Evolutionary conservation across 1,140 invertebrate species (phyloP), one percentile per base, ranked within the genome.

Genomic region (Helicoverpa armigera): DNA sequence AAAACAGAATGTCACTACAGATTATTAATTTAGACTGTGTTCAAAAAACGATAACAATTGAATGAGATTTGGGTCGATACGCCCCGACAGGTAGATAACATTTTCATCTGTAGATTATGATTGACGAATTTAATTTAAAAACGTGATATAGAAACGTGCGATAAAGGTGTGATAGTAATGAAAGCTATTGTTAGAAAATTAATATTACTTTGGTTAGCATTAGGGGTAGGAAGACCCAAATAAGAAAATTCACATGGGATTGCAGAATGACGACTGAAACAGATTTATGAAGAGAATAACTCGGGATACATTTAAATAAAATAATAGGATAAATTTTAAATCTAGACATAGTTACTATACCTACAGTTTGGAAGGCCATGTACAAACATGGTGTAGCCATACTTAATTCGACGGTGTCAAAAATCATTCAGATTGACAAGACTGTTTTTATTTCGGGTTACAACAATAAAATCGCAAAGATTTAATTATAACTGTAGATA

Each of bases 401-500:
- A 35, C 35, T 35, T 35, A 35, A 35, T 35, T 35, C 35, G 35
- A 43, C 4, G 5, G 35, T 43, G 35, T 0, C 35, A 43, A 43
- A 43, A 43, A 58, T 58, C 54, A 2, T 18, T 18, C 56, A 23
- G 16, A 18, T 16, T 58, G 56, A 58, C 56, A 58, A 16, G 18
- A 67, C n/a, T 50, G 35, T 67, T 48, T 48, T 43, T 50, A 67
- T 50, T 67, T 67, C 16, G n/a, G n/a, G 10, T 9, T 67, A 67
- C 23, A n/a, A 48, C 35, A n/a, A 67, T 50, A 67, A 67, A 65
- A 70, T 70, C 48, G 50, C 50, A 14, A 70, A 18, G 10, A 70
- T 70, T 70, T 70, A 51, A 70, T 70, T 29, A 67, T 50, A 18
- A 70, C 23, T 70, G 2, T 10, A 29, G 48, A 70, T 70, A 70